phyloP scores from a whole-genome alignment of 2,888 invertebrate genomes.

The Aspidapion aeneum region DNA sequence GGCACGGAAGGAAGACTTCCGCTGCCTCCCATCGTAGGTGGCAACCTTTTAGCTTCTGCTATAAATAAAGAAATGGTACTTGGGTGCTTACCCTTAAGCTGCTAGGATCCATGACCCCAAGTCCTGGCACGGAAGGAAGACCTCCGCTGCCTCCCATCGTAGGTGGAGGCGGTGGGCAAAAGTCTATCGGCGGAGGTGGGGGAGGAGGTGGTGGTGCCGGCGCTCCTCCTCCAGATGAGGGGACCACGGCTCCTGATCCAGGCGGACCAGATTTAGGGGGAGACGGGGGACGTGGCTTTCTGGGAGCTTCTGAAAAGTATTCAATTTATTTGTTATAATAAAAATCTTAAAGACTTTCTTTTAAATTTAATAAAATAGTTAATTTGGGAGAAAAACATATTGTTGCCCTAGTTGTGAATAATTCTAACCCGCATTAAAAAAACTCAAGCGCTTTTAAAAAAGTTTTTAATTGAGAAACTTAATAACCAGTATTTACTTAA shows the following conservation, averaged over 20 bases:
- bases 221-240: no score
- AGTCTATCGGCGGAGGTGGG: slow-evolving; percentile 23
- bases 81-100: not conserved
- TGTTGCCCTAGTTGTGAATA: no score
- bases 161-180: slow-evolving; percentile 29
- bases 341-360: not conserved
- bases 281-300: slow-evolving; percentile 21
- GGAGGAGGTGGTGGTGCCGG: slow-evolving; percentile 39
- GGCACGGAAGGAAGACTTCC: slow-evolving; percentile 12
- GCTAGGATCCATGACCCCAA: slow-evolving; percentile 5
- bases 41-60: no score
- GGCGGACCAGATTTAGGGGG: slow-evolving; percentile 24
- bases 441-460: not conserved
- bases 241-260: not conserved
- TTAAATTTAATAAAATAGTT: not conserved
- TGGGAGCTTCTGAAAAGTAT: slow-evolving; percentile 5
- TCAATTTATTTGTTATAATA: no score
- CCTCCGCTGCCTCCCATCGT: slow-evolving; percentile 17
- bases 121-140: slow-evolving; percentile 8
- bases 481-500: no score
- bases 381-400: no score
- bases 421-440: not conserved
- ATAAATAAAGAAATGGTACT: no score
- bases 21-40: slow-evolving; percentile 15
- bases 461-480: no score